Conservation (phyloP, 2,888 invertebrate genomes). For the Cryptus viduatorius region DNA sequence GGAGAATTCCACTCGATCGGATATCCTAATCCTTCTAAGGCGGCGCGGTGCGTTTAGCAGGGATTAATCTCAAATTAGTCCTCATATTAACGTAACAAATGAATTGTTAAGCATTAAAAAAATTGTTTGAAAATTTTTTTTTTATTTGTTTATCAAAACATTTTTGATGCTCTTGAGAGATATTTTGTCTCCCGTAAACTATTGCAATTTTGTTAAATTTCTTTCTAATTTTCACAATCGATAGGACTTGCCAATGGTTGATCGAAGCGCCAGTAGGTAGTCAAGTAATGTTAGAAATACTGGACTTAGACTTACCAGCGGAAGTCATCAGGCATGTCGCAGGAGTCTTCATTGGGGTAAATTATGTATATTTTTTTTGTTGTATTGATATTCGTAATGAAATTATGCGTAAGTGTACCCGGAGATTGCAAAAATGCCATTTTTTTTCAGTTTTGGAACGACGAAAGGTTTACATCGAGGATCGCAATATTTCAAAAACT, state of each 20-base stretch:
- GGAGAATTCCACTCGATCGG: constrained; percentile 91
- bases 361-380: not conserved
- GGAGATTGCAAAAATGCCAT: not conserved
- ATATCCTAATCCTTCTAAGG: constrained; percentile 87
- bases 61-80: not conserved
- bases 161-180: constrained; percentile 59
- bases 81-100: too few species aligned
- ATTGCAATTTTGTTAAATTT: too few species aligned
- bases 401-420: not conserved
- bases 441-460: constrained; percentile 86
- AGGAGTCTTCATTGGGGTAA: constrained; percentile 60
- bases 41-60: constrained; percentile 44
- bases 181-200: not conserved
- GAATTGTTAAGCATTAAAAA: too few species aligned
- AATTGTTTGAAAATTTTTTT: too few species aligned
- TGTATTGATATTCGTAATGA: too few species aligned
- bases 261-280: constrained; percentile 89
- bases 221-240: not conserved
- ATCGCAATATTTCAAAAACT: constrained; percentile 82
- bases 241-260: constrained; percentile 89
- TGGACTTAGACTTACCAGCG: constrained; percentile 87
- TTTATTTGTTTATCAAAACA: too few species aligned
- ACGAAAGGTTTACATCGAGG: constrained; percentile 84
- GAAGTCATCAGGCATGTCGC: not conserved
- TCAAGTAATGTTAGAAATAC: constrained; percentile 88